phyloP scores from a whole-genome alignment of 2,888 invertebrate species.

The Yponomeuta cagnagella region DNA sequence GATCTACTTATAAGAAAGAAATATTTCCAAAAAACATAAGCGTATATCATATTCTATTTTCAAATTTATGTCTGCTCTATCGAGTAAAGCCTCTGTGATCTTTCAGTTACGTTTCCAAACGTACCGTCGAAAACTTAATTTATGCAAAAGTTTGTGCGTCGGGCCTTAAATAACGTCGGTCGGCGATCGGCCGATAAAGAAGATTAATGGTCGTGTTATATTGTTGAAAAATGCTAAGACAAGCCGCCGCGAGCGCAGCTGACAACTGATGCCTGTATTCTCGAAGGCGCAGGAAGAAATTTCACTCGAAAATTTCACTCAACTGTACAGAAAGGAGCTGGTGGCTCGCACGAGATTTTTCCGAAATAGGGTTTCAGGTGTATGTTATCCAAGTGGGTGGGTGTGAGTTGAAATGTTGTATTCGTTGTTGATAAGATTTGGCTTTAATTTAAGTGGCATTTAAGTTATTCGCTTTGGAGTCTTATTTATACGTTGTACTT shows the following conservation, averaged over 20 bases:
- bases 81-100: constrained; percentile 21
- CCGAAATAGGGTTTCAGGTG: neutral
- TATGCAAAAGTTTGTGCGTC: constrained; percentile 67
- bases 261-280: neutral
- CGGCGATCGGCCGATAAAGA: constrained; percentile 63
- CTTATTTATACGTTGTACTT: constrained; percentile 3
- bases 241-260: constrained; percentile 5
- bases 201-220: constrained; percentile 51
- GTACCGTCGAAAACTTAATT: constrained; percentile 74
- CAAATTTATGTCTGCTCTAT: neutral
- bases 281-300: neutral
- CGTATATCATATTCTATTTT: no score
- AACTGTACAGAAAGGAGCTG: neutral
- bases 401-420: constrained; percentile 3
- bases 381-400: constrained; percentile 5
- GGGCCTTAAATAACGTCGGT: constrained; percentile 63
- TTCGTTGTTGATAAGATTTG: constrained; percentile 4
- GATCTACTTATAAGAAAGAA: no score
- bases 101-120: constrained; percentile 61
- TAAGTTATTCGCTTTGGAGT: neutral
- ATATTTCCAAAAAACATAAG: no score
- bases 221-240: constrained; percentile 15
- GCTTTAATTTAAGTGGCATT: neutral
- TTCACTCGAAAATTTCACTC: neutral
- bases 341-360: neutral